These are phyloP conservation scores for Pipa parva DNA, from an alignment of 2,113 vertebrate species.

Conservation along the genomic window DNA sequence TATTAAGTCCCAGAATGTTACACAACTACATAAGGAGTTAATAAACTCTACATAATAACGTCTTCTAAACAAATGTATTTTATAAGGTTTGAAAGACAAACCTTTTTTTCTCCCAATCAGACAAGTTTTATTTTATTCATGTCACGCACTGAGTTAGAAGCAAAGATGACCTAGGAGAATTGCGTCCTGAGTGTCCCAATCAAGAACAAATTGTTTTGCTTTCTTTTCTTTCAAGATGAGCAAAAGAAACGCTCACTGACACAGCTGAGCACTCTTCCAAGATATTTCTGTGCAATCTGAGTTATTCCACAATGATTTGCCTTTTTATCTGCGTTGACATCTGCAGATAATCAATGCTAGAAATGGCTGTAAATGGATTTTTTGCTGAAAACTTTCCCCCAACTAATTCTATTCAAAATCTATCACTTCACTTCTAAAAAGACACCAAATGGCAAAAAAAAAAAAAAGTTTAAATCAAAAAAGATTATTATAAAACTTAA, in stretches of 20 bases:
- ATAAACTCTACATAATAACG: no score
- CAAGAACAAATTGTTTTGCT: slow-evolving; percentile 5
- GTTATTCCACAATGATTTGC: slow-evolving; percentile 32
- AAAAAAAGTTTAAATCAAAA: neutral
- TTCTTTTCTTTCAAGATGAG: neutral
- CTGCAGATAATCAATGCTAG: slow-evolving; percentile 34
- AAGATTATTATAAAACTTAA: no score
- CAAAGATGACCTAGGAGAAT: neutral
- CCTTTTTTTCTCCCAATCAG: neutral
- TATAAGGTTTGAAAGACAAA: no score
- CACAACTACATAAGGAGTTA: no score
- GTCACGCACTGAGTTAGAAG: neutral
- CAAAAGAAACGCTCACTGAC: slow-evolving; percentile 28
- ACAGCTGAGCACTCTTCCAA: slow-evolving; percentile 31
- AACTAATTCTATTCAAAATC: slow-evolving; percentile 36
- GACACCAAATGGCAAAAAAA: neutral
- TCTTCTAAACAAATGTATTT: no score
- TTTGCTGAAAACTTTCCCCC: slow-evolving; percentile 28
- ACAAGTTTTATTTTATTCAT: neutral
- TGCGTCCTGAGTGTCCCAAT: neutral
- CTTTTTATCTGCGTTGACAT: slow-evolving; percentile 35
- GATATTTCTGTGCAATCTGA: slow-evolving; percentile 34
- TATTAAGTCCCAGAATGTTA: no score
- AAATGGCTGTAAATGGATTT: slow-evolving; percentile 17
- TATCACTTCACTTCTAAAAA: slow-evolving; percentile 27